These are phyloP conservation scores for Caerostris extrusa DNA, from an alignment of 1,140 invertebrate species.

Conservation along the genomic window DNA sequence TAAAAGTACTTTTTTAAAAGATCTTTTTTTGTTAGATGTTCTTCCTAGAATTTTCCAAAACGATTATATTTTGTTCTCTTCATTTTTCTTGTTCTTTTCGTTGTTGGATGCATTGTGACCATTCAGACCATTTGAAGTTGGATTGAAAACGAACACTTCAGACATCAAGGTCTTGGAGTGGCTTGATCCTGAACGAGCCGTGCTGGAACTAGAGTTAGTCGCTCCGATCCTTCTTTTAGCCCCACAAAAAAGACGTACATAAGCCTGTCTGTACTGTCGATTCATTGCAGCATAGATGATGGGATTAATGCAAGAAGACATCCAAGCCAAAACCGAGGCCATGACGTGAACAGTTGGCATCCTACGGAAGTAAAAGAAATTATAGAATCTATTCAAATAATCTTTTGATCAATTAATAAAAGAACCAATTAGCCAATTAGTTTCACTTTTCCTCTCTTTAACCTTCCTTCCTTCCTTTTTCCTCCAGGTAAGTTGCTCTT, in stretches of 20 bases:
- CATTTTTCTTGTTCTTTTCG: constrained; percentile 37
- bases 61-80: constrained; percentile 70
- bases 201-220: constrained; percentile 30
- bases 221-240: constrained; percentile 12
- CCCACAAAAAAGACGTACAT: constrained; percentile 81
- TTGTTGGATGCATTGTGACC: not conserved
- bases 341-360: constrained; percentile 87
- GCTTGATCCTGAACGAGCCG: constrained; percentile 30
- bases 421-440: no score
- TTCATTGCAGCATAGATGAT: constrained; percentile 91
- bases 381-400: not conserved
- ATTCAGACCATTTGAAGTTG: constrained; percentile 25
- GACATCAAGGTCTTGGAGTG: constrained; percentile 75
- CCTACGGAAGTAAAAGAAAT: constrained; percentile 78
- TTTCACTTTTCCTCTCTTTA: no score
- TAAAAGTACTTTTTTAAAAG: not conserved
- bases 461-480: no score
- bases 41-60: no score
- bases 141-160: constrained; percentile 70
- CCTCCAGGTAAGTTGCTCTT: no score
- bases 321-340: constrained; percentile 84
- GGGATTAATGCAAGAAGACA: constrained; percentile 85
- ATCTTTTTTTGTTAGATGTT: not conserved
- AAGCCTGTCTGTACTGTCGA: constrained; percentile 91
- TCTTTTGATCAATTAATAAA: no score